phyloP scores from a whole-genome alignment of 2,888 invertebrate species.

The Caenorhabditis imperialis region DNA sequence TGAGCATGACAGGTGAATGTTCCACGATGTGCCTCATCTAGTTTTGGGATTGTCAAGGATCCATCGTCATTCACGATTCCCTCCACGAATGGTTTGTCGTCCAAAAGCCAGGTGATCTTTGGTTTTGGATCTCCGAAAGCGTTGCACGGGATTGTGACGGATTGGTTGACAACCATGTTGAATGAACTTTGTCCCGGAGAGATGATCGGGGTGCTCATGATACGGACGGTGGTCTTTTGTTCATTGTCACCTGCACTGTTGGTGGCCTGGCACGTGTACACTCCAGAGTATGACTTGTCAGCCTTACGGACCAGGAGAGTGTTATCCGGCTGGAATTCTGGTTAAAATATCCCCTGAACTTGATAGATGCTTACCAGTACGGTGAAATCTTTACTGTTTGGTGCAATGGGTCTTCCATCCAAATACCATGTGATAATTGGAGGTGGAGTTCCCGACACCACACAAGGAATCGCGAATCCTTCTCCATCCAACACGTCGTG shows the following conservation, averaged over 20 bases:
- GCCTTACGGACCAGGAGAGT: constrained; percentile 69
- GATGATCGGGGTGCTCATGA: constrained; percentile 70
- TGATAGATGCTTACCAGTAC: constrained; percentile 60
- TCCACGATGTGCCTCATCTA: constrained; percentile 48
- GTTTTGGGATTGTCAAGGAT: constrained; percentile 65
- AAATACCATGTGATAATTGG: constrained; percentile 80
- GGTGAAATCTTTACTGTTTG: constrained; percentile 64
- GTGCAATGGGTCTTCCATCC: constrained; percentile 77
- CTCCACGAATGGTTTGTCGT: constrained; percentile 65
- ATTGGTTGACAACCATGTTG: constrained; percentile 72
- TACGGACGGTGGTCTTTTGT: constrained; percentile 57
- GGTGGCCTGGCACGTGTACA: constrained; percentile 82
- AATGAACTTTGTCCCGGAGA: constrained; percentile 71
- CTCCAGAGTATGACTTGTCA: constrained; percentile 77
- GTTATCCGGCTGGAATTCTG: constrained; percentile 67
- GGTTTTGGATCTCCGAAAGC: constrained; percentile 71
- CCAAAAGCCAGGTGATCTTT: constrained; percentile 70
- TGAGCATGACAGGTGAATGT: constrained; percentile 69
- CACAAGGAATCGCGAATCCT: constrained; percentile 52
- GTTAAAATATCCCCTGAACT: neutral
- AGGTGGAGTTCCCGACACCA: constrained; percentile 78
- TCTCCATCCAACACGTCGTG: constrained; percentile 53
- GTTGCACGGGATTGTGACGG: constrained; percentile 72
- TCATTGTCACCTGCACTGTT: constrained; percentile 82
- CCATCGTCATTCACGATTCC: constrained; percentile 70